These are phyloP conservation scores for Podiceps cristatus DNA, from an alignment of 2,113 vertebrate species.

Conservation along the genomic window DNA sequence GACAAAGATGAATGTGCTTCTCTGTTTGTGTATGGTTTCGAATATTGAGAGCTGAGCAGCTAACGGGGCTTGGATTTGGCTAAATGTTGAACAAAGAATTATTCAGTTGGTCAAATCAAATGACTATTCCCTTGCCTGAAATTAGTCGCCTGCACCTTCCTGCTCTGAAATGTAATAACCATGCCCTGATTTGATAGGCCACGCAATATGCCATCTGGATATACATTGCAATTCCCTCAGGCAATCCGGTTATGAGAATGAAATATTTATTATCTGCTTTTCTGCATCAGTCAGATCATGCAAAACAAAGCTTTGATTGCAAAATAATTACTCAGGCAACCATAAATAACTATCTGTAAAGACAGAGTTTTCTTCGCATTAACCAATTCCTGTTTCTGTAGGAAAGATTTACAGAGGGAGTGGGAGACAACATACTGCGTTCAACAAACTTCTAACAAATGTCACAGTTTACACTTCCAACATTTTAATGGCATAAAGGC, in stretches of 20 bases:
- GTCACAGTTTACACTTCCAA: neutral
- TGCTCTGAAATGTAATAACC: slow-evolving; percentile 33
- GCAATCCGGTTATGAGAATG: neutral
- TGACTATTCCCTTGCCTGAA: neutral
- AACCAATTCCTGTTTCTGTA: neutral
- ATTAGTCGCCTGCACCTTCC: slow-evolving; percentile 21
- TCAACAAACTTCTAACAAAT: neutral
- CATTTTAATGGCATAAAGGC: neutral
- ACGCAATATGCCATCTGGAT: neutral
- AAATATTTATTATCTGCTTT: neutral
- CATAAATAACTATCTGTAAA: neutral
- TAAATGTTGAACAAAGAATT: slow-evolving; percentile 30
- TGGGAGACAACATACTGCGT: neutral
- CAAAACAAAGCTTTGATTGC: slow-evolving; percentile 15
- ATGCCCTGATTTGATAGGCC: slow-evolving; percentile 1
- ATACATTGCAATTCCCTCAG: neutral
- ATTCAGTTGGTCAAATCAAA: neutral
- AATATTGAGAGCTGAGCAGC: slow-evolving; percentile 25
- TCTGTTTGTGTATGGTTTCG: neutral
- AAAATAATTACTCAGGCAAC: neutral
- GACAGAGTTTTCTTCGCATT: neutral
- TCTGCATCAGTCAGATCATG: neutral
- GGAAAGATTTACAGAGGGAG: neutral
- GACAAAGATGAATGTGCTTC: slow-evolving; percentile 40
- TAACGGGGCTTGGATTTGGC: neutral